Evolutionary conservation across 2,113 vertebrate species (phyloP), one percentile per base, ranked within the genome.

Genomic region (Sigmodon hispidus): DNA sequence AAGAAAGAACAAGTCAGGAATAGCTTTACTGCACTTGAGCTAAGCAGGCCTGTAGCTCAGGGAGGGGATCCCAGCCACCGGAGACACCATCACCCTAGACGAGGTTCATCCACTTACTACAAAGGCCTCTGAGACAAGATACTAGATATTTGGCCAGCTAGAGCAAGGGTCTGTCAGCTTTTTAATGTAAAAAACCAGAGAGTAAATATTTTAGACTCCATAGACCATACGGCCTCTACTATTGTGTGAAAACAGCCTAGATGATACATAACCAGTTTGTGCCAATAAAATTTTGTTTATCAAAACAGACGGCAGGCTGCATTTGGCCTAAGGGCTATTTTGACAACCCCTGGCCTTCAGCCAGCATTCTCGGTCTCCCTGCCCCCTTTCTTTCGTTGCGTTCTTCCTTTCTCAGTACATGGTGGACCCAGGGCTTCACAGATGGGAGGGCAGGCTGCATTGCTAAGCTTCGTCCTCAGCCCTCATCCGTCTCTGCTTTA

Each of bases 281-380:
- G n/a, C 15, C 73, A 84, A 45, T 93, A 91, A 75, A 89, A 29
- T 24, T 94, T 57, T 65, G 77, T 87, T 87, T 67, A 90, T 22
- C 85, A 80, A 90, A 72, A 77, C 40, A 79, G 12, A 65, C 63
- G 70, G 16, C 55, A 76, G 19, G 59, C 36, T 93, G 57, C 43
- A 63, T 73, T 76, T 94, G 81, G 67, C 83, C 61, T 4, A 5
- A 29, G 57, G 50, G 65, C 57, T 19, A 31, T 40, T 40, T 91
- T 85, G 69, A 80, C 40, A 65, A 65, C 0, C 1, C 29, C 43
- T 73, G 45, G 61, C 45, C 45, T 85, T 88, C 24, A 89, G n/a
- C n/a, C 50, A 70, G 36, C 36, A 34, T 13, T 36, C 40, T 10
- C 36, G 36, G 26, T 15, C 63, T 36, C 21, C 55, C 16, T 26